These are phyloP conservation scores for Drosophila setosimentum DNA, from an alignment of 2,888 invertebrate species.

Conservation along the genomic window DNA sequence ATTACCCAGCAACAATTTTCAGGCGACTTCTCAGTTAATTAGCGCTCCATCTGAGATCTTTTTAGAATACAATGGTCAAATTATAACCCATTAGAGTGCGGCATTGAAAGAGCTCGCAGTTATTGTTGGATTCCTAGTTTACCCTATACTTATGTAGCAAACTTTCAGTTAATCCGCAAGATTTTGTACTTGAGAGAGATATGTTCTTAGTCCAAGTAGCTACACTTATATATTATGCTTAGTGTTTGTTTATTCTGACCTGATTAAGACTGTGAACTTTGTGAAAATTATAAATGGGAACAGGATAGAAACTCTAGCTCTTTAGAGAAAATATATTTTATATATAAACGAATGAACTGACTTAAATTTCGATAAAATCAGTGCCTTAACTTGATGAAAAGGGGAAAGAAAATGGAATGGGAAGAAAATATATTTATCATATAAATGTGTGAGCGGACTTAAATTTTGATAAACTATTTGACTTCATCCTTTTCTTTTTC, in stretches of 20 bases:
- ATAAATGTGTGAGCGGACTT: not conserved
- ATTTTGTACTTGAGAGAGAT: not conserved
- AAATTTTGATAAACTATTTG: not conserved
- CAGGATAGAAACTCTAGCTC: no score
- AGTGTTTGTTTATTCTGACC: constrained; percentile 8
- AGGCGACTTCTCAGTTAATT: constrained; percentile 77
- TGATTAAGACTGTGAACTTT: constrained; percentile 1
- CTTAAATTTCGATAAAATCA: not conserved
- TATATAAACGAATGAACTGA: not conserved
- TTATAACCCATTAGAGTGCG: constrained; percentile 71
- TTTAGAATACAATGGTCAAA: constrained; percentile 66
- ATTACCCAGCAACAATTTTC: constrained; percentile 44
- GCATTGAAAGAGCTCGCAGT: constrained; percentile 39
- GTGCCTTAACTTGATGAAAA: not conserved
- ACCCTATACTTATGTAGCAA: constrained; percentile 7
- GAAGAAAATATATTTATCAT: not conserved
- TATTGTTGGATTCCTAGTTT: constrained; percentile 11
- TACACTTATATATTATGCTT: not conserved
- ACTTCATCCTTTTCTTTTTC: not conserved
- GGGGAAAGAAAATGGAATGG: not conserved
- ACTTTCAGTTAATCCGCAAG: constrained; percentile 6
- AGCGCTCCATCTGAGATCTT: constrained; percentile 48
- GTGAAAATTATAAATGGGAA: not conserved
- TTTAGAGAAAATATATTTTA: not conserved
- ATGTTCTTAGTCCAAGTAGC: not conserved